Evolutionary conservation across 2,113 vertebrate genomes (phyloP).

Genomic region (Camelus bactrianus): DNA sequence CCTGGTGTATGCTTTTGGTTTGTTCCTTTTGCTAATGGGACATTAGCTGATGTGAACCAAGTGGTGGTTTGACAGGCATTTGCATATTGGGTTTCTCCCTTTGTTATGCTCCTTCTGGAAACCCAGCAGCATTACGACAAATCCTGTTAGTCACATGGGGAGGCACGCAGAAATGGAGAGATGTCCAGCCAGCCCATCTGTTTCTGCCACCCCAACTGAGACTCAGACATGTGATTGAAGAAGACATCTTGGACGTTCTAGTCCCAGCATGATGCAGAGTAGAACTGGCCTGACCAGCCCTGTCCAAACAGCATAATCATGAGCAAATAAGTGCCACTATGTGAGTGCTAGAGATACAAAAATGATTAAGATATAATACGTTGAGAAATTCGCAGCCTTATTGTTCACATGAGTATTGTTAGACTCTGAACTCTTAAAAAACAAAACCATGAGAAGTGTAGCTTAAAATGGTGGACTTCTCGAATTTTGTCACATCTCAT

Average conservation of each 20-base stretch:
- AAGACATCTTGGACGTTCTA: background rate
- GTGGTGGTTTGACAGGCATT: background rate
- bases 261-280: background rate
- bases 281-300: background rate
- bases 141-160: background rate
- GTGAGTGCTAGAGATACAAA: slow-evolving; percentile 17
- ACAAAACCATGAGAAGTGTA: background rate
- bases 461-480: slow-evolving; percentile 29
- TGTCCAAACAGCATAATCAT: background rate
- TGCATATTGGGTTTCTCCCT: background rate
- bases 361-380: background rate
- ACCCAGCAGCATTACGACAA: background rate
- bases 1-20: background rate
- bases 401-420: slow-evolving; percentile 21
- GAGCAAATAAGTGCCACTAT: background rate
- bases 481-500: slow-evolving; percentile 26
- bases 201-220: background rate
- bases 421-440: background rate
- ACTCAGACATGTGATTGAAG: background rate
- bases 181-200: too few species aligned
- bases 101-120: background rate
- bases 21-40: background rate
- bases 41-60: background rate
- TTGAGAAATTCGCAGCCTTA: slow-evolving; percentile 26
- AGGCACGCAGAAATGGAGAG: background rate